phyloP scores from a whole-genome alignment of 2,888 invertebrate genomes.

The Cerceris rybyensis region DNA sequence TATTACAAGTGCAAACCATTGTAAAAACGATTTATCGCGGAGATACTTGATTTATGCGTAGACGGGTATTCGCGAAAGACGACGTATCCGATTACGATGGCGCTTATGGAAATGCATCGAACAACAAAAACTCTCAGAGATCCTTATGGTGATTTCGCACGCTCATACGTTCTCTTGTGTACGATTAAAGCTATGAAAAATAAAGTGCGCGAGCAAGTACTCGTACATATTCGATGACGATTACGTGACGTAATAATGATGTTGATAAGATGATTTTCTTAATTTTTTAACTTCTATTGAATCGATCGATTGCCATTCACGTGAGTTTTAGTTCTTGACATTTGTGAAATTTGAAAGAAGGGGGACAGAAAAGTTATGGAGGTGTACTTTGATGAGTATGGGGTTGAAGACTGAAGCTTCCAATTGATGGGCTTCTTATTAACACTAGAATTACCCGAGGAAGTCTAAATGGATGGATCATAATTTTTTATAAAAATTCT shows the following conservation, averaged over 20 bases:
- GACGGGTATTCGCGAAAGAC: conserved; percentile 41
- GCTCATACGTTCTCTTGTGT: background rate
- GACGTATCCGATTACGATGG: conserved; percentile 56
- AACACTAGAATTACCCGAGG: no score
- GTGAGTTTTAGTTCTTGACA: no score
- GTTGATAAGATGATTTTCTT: conserved; percentile 13
- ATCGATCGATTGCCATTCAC: background rate
- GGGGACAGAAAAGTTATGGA: no score
- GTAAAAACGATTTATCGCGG: conserved; percentile 48
- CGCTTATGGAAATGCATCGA: conserved; percentile 56
- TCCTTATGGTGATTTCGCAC: conserved; percentile 26
- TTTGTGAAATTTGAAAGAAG: no score
- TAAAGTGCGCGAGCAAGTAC: conserved; percentile 1
- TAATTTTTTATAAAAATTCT: no score
- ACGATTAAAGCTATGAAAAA: background rate
- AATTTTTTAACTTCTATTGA: no score
- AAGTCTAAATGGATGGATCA: no score
- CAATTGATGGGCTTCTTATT: no score
- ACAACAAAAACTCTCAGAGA: conserved; percentile 29
- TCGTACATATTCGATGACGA: conserved; percentile 16
- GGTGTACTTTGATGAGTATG: no score
- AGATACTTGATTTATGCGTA: conserved; percentile 39
- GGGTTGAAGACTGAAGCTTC: no score
- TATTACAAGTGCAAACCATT: conserved; percentile 42
- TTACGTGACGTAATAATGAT: conserved; percentile 12